These are phyloP conservation scores for Clarias magur DNA, from an alignment of 2,113 vertebrate species.

Conservation along the genomic window DNA sequence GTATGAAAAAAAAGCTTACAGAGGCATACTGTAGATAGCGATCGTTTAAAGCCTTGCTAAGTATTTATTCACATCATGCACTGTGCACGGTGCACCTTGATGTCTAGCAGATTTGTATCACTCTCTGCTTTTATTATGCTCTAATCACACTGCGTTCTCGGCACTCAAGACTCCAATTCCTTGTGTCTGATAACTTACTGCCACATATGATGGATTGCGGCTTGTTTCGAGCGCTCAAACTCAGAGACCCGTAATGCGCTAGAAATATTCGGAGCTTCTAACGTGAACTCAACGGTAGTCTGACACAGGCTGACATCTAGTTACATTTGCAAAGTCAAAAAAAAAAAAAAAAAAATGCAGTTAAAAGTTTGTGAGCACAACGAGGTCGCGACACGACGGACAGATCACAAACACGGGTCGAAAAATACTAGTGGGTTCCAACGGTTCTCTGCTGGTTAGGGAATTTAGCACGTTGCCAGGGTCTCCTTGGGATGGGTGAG, in stretches of 20 bases:
- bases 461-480: constrained; percentile 72
- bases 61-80: no score
- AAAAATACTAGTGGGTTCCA: neutral
- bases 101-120: neutral
- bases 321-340: neutral
- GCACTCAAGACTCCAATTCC: neutral
- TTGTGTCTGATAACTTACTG: neutral
- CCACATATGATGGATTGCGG: neutral
- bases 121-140: neutral
- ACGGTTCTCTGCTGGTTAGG: constrained; percentile 52
- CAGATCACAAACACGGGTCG: neutral
- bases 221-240: neutral
- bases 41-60: no score
- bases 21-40: no score
- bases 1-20: no score
- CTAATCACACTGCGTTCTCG: neutral
- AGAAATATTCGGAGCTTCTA: neutral
- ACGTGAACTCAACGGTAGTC: no score
- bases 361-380: neutral
- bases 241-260: neutral
- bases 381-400: neutral
- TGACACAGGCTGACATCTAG: neutral
- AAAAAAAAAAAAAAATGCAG: neutral
- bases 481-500: constrained; percentile 74
- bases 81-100: no score